Conservation (phyloP, 2,113 vertebrate species). For the Serinus canaria region DNA sequence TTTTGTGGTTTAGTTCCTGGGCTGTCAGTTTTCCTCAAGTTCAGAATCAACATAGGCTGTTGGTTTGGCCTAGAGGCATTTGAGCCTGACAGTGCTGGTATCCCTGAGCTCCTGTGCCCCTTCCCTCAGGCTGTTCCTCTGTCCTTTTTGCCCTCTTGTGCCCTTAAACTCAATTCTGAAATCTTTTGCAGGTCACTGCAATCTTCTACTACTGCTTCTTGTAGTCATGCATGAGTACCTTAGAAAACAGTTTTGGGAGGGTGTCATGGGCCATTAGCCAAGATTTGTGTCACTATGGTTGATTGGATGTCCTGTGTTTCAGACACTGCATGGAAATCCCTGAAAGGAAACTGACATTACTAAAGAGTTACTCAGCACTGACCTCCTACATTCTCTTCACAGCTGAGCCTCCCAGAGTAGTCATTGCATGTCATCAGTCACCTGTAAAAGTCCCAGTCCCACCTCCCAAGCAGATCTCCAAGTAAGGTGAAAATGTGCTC, state of each 20-base stretch:
- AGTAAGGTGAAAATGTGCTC: neutral
- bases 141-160: neutral
- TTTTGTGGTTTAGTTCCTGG: neutral
- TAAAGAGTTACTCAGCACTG: neutral
- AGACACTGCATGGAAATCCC: neutral
- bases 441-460: neutral
- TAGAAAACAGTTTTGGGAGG: neutral
- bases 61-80: neutral
- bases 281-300: neutral
- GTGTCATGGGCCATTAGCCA: neutral
- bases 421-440: neutral
- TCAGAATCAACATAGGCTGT: neutral
- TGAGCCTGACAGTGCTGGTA: neutral
- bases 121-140: neutral
- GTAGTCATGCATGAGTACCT: neutral
- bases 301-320: neutral
- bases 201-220: neutral
- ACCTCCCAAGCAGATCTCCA: neutral
- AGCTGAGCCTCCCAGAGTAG: neutral
- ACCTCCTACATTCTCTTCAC: neutral
- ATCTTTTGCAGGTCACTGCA: neutral
- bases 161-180: neutral
- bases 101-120: neutral
- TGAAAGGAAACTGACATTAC: neutral
- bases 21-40: neutral